Evolutionary conservation across 2,888 invertebrate species (phyloP).

Genomic region (Limnephilus auricula): DNA sequence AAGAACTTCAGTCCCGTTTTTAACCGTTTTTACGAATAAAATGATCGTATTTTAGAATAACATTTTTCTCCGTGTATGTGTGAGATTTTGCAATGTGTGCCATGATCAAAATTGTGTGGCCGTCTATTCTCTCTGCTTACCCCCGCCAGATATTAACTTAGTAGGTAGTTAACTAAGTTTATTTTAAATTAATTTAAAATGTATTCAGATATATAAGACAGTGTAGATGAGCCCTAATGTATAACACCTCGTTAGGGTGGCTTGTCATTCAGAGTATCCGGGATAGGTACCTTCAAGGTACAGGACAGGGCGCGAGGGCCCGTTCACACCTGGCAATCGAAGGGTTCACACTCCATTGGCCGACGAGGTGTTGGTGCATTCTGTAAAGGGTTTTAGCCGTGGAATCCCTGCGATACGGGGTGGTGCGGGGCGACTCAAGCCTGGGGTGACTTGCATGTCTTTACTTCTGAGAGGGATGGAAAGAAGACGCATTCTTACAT

Average conservation of each 20-base stretch:
- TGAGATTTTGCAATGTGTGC: too few species aligned
- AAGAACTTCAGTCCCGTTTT: too few species aligned
- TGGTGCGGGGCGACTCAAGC: background rate
- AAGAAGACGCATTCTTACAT: background rate
- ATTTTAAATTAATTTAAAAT: too few species aligned
- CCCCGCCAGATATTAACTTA: too few species aligned
- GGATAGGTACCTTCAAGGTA: background rate
- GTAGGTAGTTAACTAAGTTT: too few species aligned
- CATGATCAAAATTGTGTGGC: too few species aligned
- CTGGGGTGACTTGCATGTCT: background rate
- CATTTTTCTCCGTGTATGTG: too few species aligned
- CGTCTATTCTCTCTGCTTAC: too few species aligned
- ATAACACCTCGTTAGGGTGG: background rate
- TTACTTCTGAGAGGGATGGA: background rate
- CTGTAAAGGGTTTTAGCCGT: conserved; percentile 33
- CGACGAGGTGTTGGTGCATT: conserved; percentile 30
- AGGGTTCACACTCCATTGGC: conserved; percentile 23
- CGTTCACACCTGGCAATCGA: conserved; percentile 43
- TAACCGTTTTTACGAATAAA: too few species aligned
- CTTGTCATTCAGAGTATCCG: background rate
- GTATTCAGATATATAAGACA: background rate
- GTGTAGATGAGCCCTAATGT: background rate
- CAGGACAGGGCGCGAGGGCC: background rate
- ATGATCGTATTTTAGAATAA: too few species aligned
- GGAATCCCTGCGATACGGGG: background rate